Base-by-base conservation (phyloP, 1,140 invertebrate species). In the Cardiocondyla obscurior region DNA sequence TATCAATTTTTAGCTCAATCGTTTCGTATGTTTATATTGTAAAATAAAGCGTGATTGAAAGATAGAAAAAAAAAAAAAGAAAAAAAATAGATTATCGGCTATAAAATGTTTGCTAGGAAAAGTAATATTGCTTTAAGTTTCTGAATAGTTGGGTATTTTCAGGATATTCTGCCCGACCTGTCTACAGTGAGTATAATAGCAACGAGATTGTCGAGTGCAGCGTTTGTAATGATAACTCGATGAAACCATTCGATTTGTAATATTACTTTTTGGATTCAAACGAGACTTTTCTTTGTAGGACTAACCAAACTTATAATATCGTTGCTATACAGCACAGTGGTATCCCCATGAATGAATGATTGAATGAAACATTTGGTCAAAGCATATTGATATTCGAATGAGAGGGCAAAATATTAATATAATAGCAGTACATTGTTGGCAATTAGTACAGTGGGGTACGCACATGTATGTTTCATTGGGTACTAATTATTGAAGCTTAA, bases 321-420 rank as follows among this genome's bases (percentile, higher is more conserved):
- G 84, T 89, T 84, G 85, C 83, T 89, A 85, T 81, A 88, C 70
- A 86, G 57, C 44, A 89, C 81, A 92, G 79, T 82, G 87, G 70
- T 82, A 89, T 85, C 83, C 89, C 89, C 84, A 77, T 90, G 84
- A 90, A 82, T 89, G 88, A 90, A 81, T 90, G 89, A 88, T 81
- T 88, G 84, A 86, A 74, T 88, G 86, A 74, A 90, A 77, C 88
- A 90, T 85, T 90, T 90, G 87, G 58, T 89, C 87, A 88, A 89
- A 84, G 76, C 86, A 87, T 88, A 89, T 91, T 89, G 84, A 90
- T 88, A 91, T 87, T 57, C 90, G 90, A 92, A 92, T 92, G 89
- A 93, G 93, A 94, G 93, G 93, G 93, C 93, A 94, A 94, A 94
- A 94, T 94, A 94, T 94, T 93, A 94, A 94, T 94, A 94, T 91